These are phyloP conservation scores for Echinometra lucunter DNA, from an alignment of 53 echinoderm and acorn worm genomes.

Conservation along the genomic window DNA sequence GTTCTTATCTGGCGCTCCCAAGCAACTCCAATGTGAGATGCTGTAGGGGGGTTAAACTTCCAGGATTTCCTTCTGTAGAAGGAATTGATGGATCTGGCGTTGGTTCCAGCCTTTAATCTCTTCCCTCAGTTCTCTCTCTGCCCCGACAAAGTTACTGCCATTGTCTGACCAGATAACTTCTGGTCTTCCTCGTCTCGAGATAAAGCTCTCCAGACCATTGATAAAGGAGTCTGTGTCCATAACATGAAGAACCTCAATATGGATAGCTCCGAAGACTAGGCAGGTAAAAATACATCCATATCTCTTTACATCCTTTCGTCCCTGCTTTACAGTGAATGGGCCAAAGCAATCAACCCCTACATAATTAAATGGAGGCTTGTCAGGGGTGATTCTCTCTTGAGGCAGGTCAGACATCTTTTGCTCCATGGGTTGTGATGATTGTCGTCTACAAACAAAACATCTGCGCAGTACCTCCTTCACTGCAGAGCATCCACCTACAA, in stretches of 20 bases:
- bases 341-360: slow-evolving; percentile 58
- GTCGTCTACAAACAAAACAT: too few species aligned
- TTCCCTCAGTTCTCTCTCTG: slow-evolving; percentile 48
- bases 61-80: slow-evolving; percentile 27
- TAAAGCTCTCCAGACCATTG: slow-evolving; percentile 24
- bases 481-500: too few species aligned
- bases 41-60: slow-evolving; percentile 52
- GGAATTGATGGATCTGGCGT: background rate
- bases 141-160: slow-evolving; percentile 49
- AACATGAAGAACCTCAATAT: slow-evolving; percentile 34
- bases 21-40: slow-evolving; percentile 63
- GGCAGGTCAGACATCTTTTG: slow-evolving; percentile 55
- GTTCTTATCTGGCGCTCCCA: slow-evolving; percentile 58
- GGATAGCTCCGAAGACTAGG: background rate
- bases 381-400: background rate
- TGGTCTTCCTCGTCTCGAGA: slow-evolving; percentile 47
- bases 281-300: slow-evolving; percentile 58
- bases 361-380: slow-evolving; percentile 13
- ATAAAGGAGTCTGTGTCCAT: slow-evolving; percentile 67
- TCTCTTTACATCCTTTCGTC: slow-evolving; percentile 34
- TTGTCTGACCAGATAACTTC: slow-evolving; percentile 38
- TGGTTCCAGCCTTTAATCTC: background rate
- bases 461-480: too few species aligned
- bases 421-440: background rate
- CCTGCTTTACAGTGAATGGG: slow-evolving; percentile 30